Evolutionary conservation across 1,140 invertebrate species (phyloP), one percentile per base, ranked within the genome.

Genomic region (Fopius arisanus): DNA sequence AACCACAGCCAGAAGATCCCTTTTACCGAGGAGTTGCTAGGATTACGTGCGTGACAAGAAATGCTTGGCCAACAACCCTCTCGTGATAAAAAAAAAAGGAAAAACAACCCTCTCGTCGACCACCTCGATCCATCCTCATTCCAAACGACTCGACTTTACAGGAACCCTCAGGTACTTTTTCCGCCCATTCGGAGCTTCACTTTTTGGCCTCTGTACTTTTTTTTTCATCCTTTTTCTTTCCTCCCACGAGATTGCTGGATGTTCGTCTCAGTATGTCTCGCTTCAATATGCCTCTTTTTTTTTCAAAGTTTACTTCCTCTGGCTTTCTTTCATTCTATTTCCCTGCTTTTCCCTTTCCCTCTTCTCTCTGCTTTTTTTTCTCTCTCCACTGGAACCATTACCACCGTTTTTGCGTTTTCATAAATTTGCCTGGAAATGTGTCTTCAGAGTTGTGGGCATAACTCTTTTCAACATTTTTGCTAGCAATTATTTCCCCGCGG

Each of bases 11-110:
- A 65, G 29, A 33, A 19, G 62, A 65, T 65, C 16, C 62, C 29
- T 65, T 65, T 65, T 19, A 59, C 54, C 29, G 26, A 65, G 62
- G 29, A 65, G 62, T 65, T 26, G 14, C 28, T 33, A 14, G 62
- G 29, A 65, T 65, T 65, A 65, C 62, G 62, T 65, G 62, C n/a
- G 62, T 65, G 62, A 65, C 29, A 65, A 65, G 29, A 65, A 37
- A 65, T 33, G 62, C 6, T 65, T 65, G 28, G 62, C 62, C 62
- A 65, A 65, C 62, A 65, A 65, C 26, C 62, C 62, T 29, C 28
- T 19, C 62, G 29, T 31, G n/a, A n/a, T n/a, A n/a, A n/a, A n/a
- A n/a, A n/a, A n/a, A n/a, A n/a, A n/a, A n/a, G n/a, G n/a, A n/a
- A n/a, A n/a, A 65, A 65, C 62, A 65, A 65, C 26, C 62, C 62